Conservation (phyloP, 2,113 vertebrate species). For the Sinosuthora webbiana region DNA sequence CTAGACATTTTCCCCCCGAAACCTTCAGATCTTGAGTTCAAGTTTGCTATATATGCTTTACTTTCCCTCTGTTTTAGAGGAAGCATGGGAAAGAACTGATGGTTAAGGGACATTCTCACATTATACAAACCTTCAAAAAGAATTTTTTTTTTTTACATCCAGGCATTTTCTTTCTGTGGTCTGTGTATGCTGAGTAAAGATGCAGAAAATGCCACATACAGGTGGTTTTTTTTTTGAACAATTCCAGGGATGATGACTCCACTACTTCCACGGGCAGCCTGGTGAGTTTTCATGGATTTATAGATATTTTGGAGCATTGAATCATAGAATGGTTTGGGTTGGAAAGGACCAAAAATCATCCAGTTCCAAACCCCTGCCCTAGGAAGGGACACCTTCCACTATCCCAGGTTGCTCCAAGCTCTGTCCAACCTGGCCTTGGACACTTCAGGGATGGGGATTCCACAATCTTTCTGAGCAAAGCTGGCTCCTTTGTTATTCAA, state of each 20-base stretch:
- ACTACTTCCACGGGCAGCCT: background rate
- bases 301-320: background rate
- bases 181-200: background rate
- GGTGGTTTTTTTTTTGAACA: background rate
- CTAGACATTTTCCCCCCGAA: background rate
- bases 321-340: background rate
- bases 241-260: background rate
- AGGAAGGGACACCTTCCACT: background rate
- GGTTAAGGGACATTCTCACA: background rate
- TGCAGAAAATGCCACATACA: background rate
- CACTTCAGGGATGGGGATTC: background rate
- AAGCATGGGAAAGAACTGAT: background rate
- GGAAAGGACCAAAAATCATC: background rate
- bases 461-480: background rate
- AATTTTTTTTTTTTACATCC: background rate
- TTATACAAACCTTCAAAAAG: accelerated
- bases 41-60: accelerated
- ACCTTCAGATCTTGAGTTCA: background rate
- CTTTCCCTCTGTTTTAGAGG: background rate
- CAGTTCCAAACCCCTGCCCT: accelerated
- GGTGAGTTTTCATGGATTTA: background rate
- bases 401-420: no score
- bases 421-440: accelerated
- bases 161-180: background rate
- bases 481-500: background rate